Evolutionary conservation across 1,140 invertebrate genomes (phyloP).

Genomic region (Bombus cullumanus): DNA sequence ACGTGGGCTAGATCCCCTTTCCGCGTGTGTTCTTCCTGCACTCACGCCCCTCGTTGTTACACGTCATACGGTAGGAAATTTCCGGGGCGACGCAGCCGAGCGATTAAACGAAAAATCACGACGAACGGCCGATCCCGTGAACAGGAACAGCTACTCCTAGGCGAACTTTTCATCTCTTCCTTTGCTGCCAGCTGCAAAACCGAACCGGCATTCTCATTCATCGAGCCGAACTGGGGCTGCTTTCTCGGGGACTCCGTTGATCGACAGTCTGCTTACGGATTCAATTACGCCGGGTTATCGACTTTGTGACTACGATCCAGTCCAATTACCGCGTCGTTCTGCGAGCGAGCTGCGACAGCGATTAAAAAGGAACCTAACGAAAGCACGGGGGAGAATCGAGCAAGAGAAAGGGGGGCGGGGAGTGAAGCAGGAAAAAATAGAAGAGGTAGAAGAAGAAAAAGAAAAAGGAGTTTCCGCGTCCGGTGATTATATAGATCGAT

Average conservation of each 20-base stretch:
- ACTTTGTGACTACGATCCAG: conserved; percentile 67
- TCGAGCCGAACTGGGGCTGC: conserved; percentile 13
- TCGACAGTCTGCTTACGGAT: conserved; percentile 68
- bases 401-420: not conserved
- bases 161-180: conserved; percentile 54
- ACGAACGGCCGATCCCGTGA: conserved; percentile 12
- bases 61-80: conserved; percentile 26
- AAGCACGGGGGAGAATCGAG: not conserved
- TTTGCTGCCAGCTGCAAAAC: conserved; percentile 52
- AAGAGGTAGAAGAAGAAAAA: not conserved
- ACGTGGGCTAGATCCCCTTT: not conserved
- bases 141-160: not conserved
- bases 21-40: not conserved
- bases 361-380: conserved; percentile 51
- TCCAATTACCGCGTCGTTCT: conserved; percentile 63
- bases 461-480: conserved; percentile 28
- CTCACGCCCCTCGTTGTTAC: conserved; percentile 9
- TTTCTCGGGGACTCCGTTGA: conserved; percentile 44
- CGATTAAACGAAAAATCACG: conserved; percentile 57
- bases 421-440: not conserved
- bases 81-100: conserved; percentile 13
- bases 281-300: conserved; percentile 68
- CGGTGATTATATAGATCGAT: conserved; percentile 64
- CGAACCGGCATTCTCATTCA: conserved; percentile 2
- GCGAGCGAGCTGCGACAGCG: conserved; percentile 58